Conservation (phyloP, 2,888 invertebrate genomes). For the Pandemis heparana region DNA sequence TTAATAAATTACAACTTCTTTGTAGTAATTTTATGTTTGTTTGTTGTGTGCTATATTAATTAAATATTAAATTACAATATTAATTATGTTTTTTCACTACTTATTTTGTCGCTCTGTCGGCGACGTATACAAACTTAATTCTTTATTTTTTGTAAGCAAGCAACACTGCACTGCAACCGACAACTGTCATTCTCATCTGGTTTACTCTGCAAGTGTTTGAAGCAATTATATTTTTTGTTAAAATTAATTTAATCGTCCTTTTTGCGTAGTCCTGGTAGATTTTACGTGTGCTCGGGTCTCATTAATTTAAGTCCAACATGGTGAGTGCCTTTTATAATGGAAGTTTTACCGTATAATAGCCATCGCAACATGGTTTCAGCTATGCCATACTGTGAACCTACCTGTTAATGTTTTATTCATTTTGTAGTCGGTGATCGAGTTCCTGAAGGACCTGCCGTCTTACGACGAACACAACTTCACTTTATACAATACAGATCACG, state of each 20-base stretch:
- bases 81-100: too few species aligned
- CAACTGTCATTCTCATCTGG: constrained; percentile 71
- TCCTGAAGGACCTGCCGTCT: constrained; percentile 95
- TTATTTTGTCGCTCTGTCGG: too few species aligned
- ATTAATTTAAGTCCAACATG: constrained; percentile 62
- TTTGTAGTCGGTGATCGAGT: constrained; percentile 94
- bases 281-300: constrained; percentile 48
- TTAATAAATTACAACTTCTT: too few species aligned
- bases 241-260: constrained; percentile 59
- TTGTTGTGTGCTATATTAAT: too few species aligned
- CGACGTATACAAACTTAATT: too few species aligned
- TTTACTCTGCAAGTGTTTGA: constrained; percentile 55
- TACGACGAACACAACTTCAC: constrained; percentile 97
- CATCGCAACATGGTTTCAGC: constrained; percentile 55
- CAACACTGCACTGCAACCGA: constrained; percentile 1
- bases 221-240: constrained; percentile 64
- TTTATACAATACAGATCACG: constrained; percentile 94
- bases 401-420: constrained; percentile 49
- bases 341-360: constrained; percentile 43
- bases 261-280: constrained; percentile 53
- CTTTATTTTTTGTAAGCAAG: not conserved
- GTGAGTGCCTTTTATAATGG: constrained; percentile 53
- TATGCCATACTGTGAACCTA: constrained; percentile 48
- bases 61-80: too few species aligned
- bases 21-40: too few species aligned